phyloP scores from a whole-genome alignment of 37 sponge, comb jelly and placozoan genomes.

The Haliclona indistincta region DNA sequence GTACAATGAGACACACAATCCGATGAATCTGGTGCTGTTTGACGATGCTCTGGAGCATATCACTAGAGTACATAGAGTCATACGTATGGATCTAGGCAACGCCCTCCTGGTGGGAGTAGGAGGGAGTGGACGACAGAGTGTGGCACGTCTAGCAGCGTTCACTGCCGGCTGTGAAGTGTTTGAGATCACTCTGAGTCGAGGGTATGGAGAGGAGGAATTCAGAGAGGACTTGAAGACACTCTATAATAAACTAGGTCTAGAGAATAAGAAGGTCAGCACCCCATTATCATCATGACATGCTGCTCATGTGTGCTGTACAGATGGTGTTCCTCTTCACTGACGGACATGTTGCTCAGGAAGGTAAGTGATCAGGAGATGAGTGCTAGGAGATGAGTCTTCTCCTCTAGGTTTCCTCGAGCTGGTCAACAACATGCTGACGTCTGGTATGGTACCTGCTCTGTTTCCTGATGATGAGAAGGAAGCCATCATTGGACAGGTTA shows the following conservation, averaged over 20 bases:
- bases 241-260: slow-evolving; percentile 93
- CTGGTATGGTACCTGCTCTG: slow-evolving; percentile 98
- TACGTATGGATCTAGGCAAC: slow-evolving; percentile 97
- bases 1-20: slow-evolving; percentile 86
- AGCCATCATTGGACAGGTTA: slow-evolving; percentile 78
- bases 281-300: not conserved
- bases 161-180: slow-evolving; percentile 98
- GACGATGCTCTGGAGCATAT: slow-evolving; percentile 98
- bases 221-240: slow-evolving; percentile 96
- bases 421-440: slow-evolving; percentile 99
- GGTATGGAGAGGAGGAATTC: slow-evolving; percentile 97
- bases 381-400: not conserved
- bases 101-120: slow-evolving; percentile 97
- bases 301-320: not conserved
- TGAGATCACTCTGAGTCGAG: slow-evolving; percentile 96
- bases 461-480: slow-evolving; percentile 99
- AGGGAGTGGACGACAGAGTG: slow-evolving; percentile 95
- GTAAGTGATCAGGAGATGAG: slow-evolving; percentile 6
- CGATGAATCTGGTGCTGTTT: slow-evolving; percentile 98
- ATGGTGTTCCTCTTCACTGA: slow-evolving; percentile 97
- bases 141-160: slow-evolving; percentile 95
- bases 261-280: slow-evolving; percentile 98
- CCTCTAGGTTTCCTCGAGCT: slow-evolving; percentile 92
- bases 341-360: slow-evolving; percentile 99
- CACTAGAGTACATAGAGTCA: slow-evolving; percentile 88